A percentile compares a stretch with the other conserved stretches of the same genome.
phyloP scores from a whole-genome alignment of 2,797 vertebrate species.

The Sebastes miniatus region DNA sequence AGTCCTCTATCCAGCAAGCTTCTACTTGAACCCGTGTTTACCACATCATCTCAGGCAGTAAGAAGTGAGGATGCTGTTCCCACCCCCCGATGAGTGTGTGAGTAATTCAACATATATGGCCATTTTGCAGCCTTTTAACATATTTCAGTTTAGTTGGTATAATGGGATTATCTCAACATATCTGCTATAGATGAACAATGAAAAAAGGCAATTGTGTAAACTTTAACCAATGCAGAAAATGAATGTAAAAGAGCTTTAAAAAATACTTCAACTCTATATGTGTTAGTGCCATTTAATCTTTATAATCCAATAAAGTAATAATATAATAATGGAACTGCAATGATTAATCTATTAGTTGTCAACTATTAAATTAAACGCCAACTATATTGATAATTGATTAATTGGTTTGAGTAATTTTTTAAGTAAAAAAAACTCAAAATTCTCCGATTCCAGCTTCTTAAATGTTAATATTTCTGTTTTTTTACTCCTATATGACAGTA shows the following conservation, averaged over 20 bases:
- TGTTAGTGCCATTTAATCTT: not conserved
- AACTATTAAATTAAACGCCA: too few species aligned
- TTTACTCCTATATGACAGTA: too few species aligned
- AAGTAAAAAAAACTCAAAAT: too few species aligned
- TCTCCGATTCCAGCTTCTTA: too few species aligned
- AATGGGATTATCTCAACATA: not conserved
- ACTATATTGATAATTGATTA: too few species aligned
- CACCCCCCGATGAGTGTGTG: not conserved
- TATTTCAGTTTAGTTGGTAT: not conserved
- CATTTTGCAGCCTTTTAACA: not conserved
- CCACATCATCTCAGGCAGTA: conserved; percentile 27
- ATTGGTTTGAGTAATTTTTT: too few species aligned
- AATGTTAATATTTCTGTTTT: too few species aligned
- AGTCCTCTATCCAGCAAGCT: conserved; percentile 30
- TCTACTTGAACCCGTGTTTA: conserved; percentile 47
- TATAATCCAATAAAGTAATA: not conserved
- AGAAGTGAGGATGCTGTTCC: not conserved
- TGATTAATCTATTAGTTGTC: too few species aligned
- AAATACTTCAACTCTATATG: not conserved
- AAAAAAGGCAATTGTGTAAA: not conserved
- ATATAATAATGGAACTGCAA: not conserved
- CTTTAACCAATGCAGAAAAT: not conserved
- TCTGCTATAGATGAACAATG: not conserved
- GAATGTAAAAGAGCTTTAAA: not conserved
- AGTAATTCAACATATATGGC: not conserved